Evolutionary conservation across 2,888 invertebrate genomes (phyloP).

Genomic region (Morinoia aosen): DNA sequence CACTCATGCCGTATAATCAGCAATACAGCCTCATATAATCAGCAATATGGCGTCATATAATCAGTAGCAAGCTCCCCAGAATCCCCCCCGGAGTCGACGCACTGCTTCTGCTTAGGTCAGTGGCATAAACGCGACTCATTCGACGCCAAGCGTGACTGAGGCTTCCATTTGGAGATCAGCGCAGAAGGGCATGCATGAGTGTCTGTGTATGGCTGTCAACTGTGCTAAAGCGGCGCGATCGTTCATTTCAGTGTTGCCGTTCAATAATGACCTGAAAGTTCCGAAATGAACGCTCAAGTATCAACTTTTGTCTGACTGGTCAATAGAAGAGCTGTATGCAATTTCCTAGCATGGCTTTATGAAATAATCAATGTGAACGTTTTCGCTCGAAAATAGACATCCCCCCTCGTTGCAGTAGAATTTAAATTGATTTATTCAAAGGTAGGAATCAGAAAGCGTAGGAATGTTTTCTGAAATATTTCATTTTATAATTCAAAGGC

Average conservation of each 20-base stretch:
- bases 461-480: no score
- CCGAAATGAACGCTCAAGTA: background rate
- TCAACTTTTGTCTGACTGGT: background rate
- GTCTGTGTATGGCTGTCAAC: background rate
- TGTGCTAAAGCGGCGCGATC: background rate
- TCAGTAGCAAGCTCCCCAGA: background rate
- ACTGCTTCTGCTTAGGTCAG: background rate
- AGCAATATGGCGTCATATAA: slow-evolving; percentile 38
- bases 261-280: background rate
- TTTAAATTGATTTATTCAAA: background rate
- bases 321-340: background rate
- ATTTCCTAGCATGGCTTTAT: background rate
- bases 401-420: background rate
- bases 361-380: background rate
- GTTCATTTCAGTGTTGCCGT: background rate
- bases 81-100: background rate
- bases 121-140: background rate
- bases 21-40: slow-evolving; percentile 42
- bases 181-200: background rate
- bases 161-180: background rate
- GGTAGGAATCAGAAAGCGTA: background rate
- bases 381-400: background rate
- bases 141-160: background rate
- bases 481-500: no score
- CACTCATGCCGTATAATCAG: slow-evolving; percentile 46